Conservation (phyloP, 1,140 invertebrate species). For the Heliconius himera region DNA sequence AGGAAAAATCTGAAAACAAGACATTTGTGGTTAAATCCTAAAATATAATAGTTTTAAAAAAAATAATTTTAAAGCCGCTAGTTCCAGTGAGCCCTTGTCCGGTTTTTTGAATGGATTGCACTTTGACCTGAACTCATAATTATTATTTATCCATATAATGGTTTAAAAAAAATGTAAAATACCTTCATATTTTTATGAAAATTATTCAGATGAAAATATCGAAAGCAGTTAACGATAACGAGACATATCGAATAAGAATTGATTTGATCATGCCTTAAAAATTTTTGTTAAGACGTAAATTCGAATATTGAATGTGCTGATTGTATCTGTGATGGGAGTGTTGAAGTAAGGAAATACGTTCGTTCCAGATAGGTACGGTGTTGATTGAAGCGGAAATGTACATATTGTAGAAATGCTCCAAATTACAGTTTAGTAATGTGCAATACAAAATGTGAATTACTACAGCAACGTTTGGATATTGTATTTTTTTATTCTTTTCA, state of each 20-base stretch:
- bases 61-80: too few species aligned
- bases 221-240: slow-evolving; percentile 2
- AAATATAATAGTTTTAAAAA: too few species aligned
- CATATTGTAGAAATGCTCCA: slow-evolving; percentile 32
- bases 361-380: slow-evolving; percentile 22
- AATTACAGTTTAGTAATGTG: slow-evolving; percentile 13
- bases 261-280: slow-evolving; percentile 9
- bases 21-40: too few species aligned
- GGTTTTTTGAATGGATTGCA: too few species aligned
- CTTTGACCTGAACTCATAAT: too few species aligned
- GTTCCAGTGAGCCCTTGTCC: too few species aligned
- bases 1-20: too few species aligned
- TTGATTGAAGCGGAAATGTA: slow-evolving; percentile 41
- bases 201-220: not conserved
- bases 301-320: slow-evolving; percentile 29
- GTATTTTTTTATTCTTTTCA: too few species aligned
- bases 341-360: slow-evolving; percentile 23
- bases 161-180: too few species aligned
- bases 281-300: slow-evolving; percentile 20
- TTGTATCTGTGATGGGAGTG: slow-evolving; percentile 10
- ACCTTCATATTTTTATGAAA: not conserved
- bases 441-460: not conserved
- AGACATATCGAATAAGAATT: not conserved
- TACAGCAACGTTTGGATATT: not conserved
- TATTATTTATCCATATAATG: too few species aligned